phyloP scores from a whole-genome alignment of 1,140 invertebrate genomes.

The Reticulitermes speratus region DNA sequence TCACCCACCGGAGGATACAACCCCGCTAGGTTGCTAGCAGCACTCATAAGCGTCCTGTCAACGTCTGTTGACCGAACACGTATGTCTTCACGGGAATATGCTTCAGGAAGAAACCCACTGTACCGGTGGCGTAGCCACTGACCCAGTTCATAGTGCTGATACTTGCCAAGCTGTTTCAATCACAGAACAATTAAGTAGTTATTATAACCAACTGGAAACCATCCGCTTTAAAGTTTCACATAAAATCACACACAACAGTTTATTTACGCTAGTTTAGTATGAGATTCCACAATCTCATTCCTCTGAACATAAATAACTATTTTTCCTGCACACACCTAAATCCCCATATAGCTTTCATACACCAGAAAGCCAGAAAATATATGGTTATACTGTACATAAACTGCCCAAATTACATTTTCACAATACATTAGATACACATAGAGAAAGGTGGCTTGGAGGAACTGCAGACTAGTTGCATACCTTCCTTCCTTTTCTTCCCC shows the following conservation, averaged over 20 bases:
- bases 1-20: conserved; percentile 64
- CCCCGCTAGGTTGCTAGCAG: conserved; percentile 78
- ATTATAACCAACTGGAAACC: background rate
- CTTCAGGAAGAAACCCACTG: conserved; percentile 51
- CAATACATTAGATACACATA: too few species aligned
- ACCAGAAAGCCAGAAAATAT: too few species aligned
- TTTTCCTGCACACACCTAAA: too few species aligned
- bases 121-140: conserved; percentile 74
- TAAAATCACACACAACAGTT: background rate
- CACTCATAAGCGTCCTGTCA: conserved; percentile 89
- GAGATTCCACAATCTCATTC: background rate
- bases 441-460: too few species aligned
- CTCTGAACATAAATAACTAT: too few species aligned
- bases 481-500: too few species aligned
- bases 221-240: background rate
- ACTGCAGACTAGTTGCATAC: too few species aligned
- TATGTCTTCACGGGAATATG: conserved; percentile 61
- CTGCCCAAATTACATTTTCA: too few species aligned
- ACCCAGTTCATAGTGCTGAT: conserved; percentile 76
- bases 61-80: conserved; percentile 77
- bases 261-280: background rate
- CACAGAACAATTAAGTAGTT: conserved; percentile 15
- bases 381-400: too few species aligned
- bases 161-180: conserved; percentile 66
- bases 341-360: too few species aligned